Percentiles rank a stretch among this genome's conserved stretches.
These are phyloP conservation scores for Ecdyonurus torrentis DNA, from an alignment of 2,888 invertebrate species.

Conservation along the genomic window DNA sequence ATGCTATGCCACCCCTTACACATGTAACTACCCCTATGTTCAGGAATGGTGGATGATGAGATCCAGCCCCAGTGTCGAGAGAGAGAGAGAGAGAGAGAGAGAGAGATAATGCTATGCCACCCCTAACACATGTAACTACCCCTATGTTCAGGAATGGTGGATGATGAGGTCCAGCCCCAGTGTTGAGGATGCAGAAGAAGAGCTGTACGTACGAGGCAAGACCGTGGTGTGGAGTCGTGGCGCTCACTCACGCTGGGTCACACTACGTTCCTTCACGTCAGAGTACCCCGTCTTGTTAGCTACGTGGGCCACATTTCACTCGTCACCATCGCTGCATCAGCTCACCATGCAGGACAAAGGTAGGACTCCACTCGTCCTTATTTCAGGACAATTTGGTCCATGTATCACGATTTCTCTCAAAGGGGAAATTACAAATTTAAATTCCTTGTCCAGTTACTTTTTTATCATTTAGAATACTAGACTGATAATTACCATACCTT, in stretches of 20 bases:
- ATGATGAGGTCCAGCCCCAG: conserved; percentile 21
- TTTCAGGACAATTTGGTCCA: too few relatives aligned
- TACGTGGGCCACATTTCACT: conserved; percentile 46
- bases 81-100: too few relatives aligned
- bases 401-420: too few relatives aligned
- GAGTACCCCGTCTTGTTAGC: conserved; percentile 70
- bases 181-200: conserved; percentile 44
- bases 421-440: too few relatives aligned
- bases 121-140: neutral
- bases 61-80: conserved; percentile 4
- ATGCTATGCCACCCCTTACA: too few relatives aligned
- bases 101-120: neutral
- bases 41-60: conserved; percentile 39
- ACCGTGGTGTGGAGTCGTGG: conserved; percentile 59
- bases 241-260: conserved; percentile 20
- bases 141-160: conserved; percentile 35
- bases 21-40: too few relatives aligned
- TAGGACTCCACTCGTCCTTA: too few relatives aligned
- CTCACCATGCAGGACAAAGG: neutral
- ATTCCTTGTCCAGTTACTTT: too few relatives aligned
- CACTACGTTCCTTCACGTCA: conserved; percentile 57
- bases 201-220: conserved; percentile 69
- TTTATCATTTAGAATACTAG: too few relatives aligned
- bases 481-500: too few relatives aligned
- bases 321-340: conserved; percentile 1